phyloP scores from a whole-genome alignment of 2,888 invertebrate genomes.

The Melanargia galathea region DNA sequence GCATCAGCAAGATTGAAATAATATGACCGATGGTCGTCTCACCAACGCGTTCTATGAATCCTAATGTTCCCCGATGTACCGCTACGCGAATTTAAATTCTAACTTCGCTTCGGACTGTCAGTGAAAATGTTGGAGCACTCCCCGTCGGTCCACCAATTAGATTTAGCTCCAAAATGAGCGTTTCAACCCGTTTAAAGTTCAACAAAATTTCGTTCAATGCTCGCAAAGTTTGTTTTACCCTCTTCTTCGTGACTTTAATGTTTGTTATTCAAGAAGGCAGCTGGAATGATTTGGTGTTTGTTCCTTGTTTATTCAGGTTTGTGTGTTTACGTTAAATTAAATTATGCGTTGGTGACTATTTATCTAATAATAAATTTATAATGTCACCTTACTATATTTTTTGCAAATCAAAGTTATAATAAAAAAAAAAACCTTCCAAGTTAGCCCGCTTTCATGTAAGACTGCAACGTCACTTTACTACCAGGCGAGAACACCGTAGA shows the following conservation, averaged over 20 bases:
- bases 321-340: conserved; percentile 41
- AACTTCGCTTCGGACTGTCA: conserved; percentile 63
- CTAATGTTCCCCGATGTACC: conserved; percentile 69
- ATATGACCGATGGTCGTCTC: conserved; percentile 66
- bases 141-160: conserved; percentile 67
- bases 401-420: too few species aligned
- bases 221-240: conserved; percentile 61
- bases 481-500: too few species aligned
- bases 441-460: too few species aligned
- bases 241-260: conserved; percentile 55
- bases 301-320: conserved; percentile 66
- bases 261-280: conserved; percentile 56
- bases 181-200: conserved; percentile 65
- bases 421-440: too few species aligned
- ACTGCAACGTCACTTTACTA: too few species aligned
- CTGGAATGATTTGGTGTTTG: conserved; percentile 71
- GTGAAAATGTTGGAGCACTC: conserved; percentile 76
- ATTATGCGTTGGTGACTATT: background rate
- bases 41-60: conserved; percentile 63
- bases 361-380: background rate
- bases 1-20: conserved; percentile 64
- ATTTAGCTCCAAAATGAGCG: conserved; percentile 74
- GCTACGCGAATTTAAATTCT: conserved; percentile 79
- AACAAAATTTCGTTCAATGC: conserved; percentile 65
- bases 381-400: background rate